Evolutionary conservation across 2,113 vertebrate genomes (phyloP), one percentile per base, ranked within the genome.

Genomic region (Lepus timidus): DNA sequence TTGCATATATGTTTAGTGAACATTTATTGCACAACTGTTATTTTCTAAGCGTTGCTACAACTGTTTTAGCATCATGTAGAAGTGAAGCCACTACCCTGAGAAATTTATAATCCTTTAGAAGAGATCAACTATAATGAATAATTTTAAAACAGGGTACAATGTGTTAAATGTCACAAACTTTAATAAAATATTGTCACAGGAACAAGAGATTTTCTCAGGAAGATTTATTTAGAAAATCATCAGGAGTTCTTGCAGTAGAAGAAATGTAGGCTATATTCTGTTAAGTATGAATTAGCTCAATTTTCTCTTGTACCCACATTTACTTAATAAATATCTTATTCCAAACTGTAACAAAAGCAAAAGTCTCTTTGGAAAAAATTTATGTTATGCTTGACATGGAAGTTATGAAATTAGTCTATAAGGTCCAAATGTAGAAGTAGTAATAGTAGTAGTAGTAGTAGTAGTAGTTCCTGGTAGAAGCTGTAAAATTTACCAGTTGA

Each of bases 241-340:
- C 27, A 76, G 13, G 4, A 87, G 68, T 79, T 29, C 64, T 92
- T 92, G 19, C 9, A 88, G 67, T 74, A 31, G 90, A 82, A 93
- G 39, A 67, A 75, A 91, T 88, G 44, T 55, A 55, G 31, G 7
- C 39, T 90, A 83, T 90, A 78, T 94, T 79, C 36, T 82, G 1
- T 83, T 90, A 73, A 52, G 29, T 94, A 11, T 7, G 93, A 81
- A 76, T 90, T 90, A 62, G 4, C n/a, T 95, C 44, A 64, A n/a
- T 55, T 84, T 22, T 71, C 44, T 58, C 1, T 88, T 76, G 10
- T 39, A 65, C 25, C 58, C 33, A 55, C 7, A 58, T 86, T 84
- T n/a, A 44, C 33, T 90, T 93, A 89, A 52, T 96, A 94, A 93
- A 73, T 75, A 78, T 13, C 19, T 1, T 29, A 49, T 86, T 79